Evolutionary conservation across 2,113 vertebrate genomes (phyloP).

Genomic region (Triplophysa dalaica): DNA sequence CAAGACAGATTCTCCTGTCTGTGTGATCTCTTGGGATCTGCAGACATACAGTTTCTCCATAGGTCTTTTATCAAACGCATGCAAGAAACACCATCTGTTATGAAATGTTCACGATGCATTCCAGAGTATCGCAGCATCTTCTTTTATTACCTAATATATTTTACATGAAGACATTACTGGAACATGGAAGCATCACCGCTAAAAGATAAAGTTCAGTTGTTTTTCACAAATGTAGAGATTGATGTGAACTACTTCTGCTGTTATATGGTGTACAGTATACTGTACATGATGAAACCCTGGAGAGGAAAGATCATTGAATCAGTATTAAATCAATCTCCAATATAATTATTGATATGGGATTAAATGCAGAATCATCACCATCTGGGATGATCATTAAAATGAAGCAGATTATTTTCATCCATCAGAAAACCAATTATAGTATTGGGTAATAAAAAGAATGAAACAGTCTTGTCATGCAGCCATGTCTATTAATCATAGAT

Average conservation of each 20-base stretch:
- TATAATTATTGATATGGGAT: background rate
- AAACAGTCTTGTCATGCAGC: background rate
- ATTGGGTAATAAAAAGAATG: background rate
- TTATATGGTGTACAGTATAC: too few species aligned
- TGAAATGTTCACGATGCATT: constrained; percentile 3
- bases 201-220: background rate
- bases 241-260: too few species aligned
- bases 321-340: background rate
- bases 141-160: background rate
- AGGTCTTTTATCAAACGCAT: constrained; percentile 39
- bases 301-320: background rate
- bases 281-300: too few species aligned
- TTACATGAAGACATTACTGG: background rate
- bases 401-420: background rate
- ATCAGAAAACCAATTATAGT: background rate
- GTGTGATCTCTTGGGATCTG: constrained; percentile 23
- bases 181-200: background rate
- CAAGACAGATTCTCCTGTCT: constrained; percentile 1
- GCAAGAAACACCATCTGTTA: constrained; percentile 44
- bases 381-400: background rate
- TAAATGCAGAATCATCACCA: background rate
- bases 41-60: constrained; percentile 29
- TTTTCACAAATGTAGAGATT: background rate
- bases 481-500: background rate
- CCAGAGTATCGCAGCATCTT: background rate